These are phyloP conservation scores for Hetaerina americana DNA, from an alignment of 1,140 invertebrate genomes.

Conservation along the genomic window DNA sequence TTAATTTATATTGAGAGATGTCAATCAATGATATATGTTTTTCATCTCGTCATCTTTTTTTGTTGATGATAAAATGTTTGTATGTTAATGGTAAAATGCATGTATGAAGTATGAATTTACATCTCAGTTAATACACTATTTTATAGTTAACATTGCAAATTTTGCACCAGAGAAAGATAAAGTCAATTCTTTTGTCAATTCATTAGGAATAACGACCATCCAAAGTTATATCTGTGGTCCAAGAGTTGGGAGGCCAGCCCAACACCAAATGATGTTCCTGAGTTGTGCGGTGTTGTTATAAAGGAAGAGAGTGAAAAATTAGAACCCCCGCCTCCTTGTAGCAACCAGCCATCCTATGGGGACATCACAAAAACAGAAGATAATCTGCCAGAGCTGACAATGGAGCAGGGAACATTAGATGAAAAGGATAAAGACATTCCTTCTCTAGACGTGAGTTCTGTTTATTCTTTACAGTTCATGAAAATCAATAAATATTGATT, in stretches of 20 bases:
- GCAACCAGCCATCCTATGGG: background rate
- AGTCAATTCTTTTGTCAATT: slow-evolving; percentile 43
- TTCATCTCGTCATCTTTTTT: slow-evolving; percentile 3
- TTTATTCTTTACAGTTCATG: no score
- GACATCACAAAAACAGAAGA: background rate
- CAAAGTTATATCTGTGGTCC: slow-evolving; percentile 56
- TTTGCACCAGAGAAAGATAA: no score
- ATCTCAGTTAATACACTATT: no score
- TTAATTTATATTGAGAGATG: no score
- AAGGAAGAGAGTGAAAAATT: background rate
- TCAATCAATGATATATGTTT: no score
- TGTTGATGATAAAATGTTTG: slow-evolving; percentile 5
- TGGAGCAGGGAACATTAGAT: background rate
- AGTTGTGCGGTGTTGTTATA: background rate
- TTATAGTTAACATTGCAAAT: no score
- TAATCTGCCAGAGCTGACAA: background rate
- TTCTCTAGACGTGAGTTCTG: background rate
- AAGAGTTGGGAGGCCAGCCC: slow-evolving; percentile 56
- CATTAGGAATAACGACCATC: slow-evolving; percentile 15
- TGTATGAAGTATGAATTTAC: background rate
- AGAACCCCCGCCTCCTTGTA: background rate
- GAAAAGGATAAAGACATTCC: background rate
- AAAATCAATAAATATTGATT: no score
- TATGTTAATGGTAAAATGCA: slow-evolving; percentile 10
- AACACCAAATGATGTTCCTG: background rate